Base-by-base conservation (phyloP, 2,888 invertebrate genomes). In the Leistus spinibarbis region DNA sequence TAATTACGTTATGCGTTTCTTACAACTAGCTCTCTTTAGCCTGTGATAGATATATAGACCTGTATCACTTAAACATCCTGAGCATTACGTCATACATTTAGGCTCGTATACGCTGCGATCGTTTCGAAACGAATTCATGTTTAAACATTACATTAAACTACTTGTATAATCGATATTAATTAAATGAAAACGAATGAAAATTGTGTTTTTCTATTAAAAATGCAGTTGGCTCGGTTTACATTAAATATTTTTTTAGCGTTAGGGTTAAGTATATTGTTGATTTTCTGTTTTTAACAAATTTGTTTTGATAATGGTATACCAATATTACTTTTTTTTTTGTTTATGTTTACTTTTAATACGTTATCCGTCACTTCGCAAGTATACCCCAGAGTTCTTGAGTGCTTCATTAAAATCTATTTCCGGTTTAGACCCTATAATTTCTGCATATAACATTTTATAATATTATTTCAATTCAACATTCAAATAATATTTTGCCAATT, bases 1-100 rank as follows among this genome's bases (percentile, higher is more conserved):
- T 60, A 27, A 20, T 72, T 62, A 54, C 20, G 72, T 73, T 73
- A 73, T 56, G 73, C 73, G 73, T 73, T 73, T 67, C 27, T 71
- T 27, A 65, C 56, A 68, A 73, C 62, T 82, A 82, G 82, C 83
- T 82, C 82, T 83, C 82, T 82, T 82, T 83, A 83, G 83, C 84
- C 84, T 85, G 84, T 85, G 85, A 85, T 85, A 85, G 83, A 83
- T 80, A 77, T 79, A 78, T 78, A 79, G 78, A 79, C 76, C 77
- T 78, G 77, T 75, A 76, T 78, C 79, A 78, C 76, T 76, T 77
- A 79, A 75, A 77, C 78, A 77, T 75, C 77, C 69, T 76, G 77
- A 71, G 76, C 68, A 19, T 76, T 67, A 66, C 65, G 77, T 68
- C 77, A 65, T 64, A 20, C 17, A 22, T 17, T 19, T 65, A 77